phyloP scores from a whole-genome alignment of 2,113 vertebrate genomes.

The Nasalis larvatus region DNA sequence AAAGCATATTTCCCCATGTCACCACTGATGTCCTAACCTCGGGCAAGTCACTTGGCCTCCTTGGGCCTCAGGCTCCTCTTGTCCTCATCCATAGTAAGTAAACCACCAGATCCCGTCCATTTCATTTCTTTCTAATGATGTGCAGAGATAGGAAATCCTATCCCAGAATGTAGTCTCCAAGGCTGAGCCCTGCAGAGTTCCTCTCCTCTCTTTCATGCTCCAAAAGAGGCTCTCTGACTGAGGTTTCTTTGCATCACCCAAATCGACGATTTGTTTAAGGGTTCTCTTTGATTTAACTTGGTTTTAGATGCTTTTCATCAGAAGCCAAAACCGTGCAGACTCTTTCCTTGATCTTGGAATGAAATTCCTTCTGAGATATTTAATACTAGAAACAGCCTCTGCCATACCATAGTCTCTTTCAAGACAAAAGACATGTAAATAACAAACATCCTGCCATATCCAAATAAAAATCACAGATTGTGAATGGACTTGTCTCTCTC shows the following conservation, averaged over 20 bases:
- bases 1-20: background rate
- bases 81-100: accelerated
- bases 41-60: background rate
- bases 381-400: constrained; percentile 50
- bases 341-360: constrained; percentile 17
- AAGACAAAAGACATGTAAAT: background rate
- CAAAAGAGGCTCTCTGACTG: background rate
- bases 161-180: background rate
- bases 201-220: accelerated
- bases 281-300: constrained; percentile 30
- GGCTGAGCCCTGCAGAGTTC: background rate
- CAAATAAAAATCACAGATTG: background rate
- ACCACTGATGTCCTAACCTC: background rate
- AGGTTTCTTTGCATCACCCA: background rate
- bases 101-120: background rate
- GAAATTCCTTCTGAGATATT: constrained; percentile 39
- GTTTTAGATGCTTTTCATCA: constrained; percentile 25
- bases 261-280: background rate
- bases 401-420: background rate
- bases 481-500: background rate
- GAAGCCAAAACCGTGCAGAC: constrained; percentile 43
- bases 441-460: background rate
- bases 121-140: background rate
- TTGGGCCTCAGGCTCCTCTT: background rate
- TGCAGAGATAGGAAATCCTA: accelerated